These are phyloP conservation scores for Leucozona laternaria DNA, from an alignment of 2,888 invertebrate genomes.

Conservation along the genomic window DNA sequence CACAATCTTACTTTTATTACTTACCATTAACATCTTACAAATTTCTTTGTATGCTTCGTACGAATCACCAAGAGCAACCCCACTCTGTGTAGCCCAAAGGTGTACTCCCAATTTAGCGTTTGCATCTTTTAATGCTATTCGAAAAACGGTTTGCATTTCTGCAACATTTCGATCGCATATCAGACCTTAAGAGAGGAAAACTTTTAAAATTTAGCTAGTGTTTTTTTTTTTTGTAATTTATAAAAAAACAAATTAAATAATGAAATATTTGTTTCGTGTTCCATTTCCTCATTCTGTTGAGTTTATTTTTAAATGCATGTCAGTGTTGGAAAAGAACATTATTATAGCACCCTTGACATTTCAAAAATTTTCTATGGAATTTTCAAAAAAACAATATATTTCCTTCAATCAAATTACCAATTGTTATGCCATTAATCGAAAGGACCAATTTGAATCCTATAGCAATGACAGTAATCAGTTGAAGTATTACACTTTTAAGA, in stretches of 20 bases:
- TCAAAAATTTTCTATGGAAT: neutral
- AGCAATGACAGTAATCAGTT: neutral
- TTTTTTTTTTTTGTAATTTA: neutral
- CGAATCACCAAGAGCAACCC: constrained; percentile 85
- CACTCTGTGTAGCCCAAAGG: constrained; percentile 77
- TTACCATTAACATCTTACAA: constrained; percentile 85
- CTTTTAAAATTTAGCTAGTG: constrained; percentile 1
- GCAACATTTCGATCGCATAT: constrained; percentile 80
- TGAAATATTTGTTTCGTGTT: neutral
- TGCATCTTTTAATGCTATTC: constrained; percentile 80
- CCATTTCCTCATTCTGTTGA: neutral
- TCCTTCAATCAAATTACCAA: constrained; percentile 42
- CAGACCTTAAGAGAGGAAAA: constrained; percentile 77
- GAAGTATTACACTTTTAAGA: neutral
- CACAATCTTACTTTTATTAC: constrained; percentile 11
- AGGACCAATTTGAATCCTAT: constrained; percentile 6
- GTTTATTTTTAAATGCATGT: constrained; percentile 38
- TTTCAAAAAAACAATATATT: neutral
- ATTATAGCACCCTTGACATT: neutral
- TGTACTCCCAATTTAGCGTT: constrained; percentile 80
- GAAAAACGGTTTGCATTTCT: constrained; percentile 79
- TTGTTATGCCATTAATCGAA: constrained; percentile 55
- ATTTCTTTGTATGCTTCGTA: constrained; percentile 85
- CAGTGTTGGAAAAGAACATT: neutral
- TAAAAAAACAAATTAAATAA: neutral